phyloP scores from a whole-genome alignment of 2,113 vertebrate species.

The Melospiza melodia region DNA sequence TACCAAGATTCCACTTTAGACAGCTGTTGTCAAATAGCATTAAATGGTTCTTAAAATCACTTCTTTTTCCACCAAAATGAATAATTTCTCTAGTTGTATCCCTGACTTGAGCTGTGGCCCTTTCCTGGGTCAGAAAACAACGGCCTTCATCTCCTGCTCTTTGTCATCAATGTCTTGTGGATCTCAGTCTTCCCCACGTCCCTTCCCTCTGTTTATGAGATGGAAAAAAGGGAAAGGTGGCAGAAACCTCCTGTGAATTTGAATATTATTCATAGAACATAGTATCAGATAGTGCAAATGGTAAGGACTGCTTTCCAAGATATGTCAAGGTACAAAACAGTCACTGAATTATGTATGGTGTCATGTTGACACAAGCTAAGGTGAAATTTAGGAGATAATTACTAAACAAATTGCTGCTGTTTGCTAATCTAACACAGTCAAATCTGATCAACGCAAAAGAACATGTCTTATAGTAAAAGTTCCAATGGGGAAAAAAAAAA shows the following conservation, averaged over 20 bases:
- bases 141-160: background rate
- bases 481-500: background rate
- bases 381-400: background rate
- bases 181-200: background rate
- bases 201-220: background rate
- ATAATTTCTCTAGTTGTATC: background rate
- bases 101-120: background rate
- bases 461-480: background rate
- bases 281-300: background rate
- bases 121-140: background rate
- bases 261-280: background rate
- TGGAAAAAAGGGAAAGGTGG: background rate
- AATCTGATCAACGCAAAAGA: background rate
- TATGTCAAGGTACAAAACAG: background rate
- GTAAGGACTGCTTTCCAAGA: background rate
- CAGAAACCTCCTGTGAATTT: background rate
- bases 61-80: background rate
- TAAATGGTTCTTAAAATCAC: background rate
- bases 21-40: background rate
- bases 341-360: background rate
- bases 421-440: background rate
- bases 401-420: background rate
- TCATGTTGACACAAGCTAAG: background rate
- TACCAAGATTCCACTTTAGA: background rate
- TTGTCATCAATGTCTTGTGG: background rate